Evolutionary conservation across 2,888 invertebrate genomes (phyloP), one percentile per base, ranked within the genome.

Genomic region (Mesoligia furuncula): DNA sequence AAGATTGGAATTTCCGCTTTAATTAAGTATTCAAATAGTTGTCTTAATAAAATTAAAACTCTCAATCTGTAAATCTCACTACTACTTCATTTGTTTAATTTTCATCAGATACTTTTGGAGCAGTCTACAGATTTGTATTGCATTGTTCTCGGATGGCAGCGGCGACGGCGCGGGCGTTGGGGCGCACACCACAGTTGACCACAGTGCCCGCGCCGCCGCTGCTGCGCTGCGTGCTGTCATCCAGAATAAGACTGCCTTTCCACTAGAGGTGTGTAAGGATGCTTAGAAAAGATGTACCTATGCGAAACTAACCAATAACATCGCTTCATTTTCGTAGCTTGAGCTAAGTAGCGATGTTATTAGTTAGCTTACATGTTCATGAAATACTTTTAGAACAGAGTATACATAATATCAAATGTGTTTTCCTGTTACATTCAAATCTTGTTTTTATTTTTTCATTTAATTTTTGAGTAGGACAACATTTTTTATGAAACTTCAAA

Each of bases 401-500:
- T 69, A 36, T n/a, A 69, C 9, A 8, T 31, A 45, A n/a, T 54
- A 36, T 24, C 20, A 45, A 20, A 2, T 11, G 0, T 64, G n/a
- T 76, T 74, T 73, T 73, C 65, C n/a, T 39, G 54, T 65, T 57
- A 64, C n/a, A n/a, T 64, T 65, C 2, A 45, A 73, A 75, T 64
- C 9, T 66, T 39, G 20, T 31, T 31, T n/a, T 9, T 27, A 20
- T 27, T 45, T 27, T 48, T 45, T 48, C 31, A 11, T 39, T 11
- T 0, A 20, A 5, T 6, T 64, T 13, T n/a, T 57, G 42, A 73
- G 36, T 74, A 45, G 11, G 54, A 17, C 74, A 76, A 65, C 54
- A 27, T 62, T 15, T 31, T 48, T 42, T 36, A 9, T 9, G 3
- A 42, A 64, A 64, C 31, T 54, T 73, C 54, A 65, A 54, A 65